phyloP scores from a whole-genome alignment of 2,113 vertebrate species.

The Arizona elegans region DNA sequence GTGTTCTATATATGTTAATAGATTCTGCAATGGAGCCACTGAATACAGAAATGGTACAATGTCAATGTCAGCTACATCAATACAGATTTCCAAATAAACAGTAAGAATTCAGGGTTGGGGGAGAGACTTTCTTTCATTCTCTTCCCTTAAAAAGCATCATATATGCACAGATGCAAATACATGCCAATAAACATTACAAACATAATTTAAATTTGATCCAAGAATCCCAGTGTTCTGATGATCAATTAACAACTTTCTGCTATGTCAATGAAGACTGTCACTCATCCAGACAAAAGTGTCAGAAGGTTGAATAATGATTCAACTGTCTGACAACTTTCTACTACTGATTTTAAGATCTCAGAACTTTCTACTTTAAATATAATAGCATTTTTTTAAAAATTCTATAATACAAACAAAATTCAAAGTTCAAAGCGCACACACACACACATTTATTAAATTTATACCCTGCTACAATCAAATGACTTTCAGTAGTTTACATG shows the following conservation, averaged over 20 bases:
- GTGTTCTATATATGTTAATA: not conserved
- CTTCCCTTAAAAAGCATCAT: not conserved
- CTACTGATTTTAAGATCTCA: not conserved
- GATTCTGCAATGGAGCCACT: not conserved
- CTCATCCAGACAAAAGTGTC: not conserved
- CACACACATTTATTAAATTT: not conserved
- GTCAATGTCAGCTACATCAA: not conserved
- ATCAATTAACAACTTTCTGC: not conserved
- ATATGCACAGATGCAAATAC: not conserved
- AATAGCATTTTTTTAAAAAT: not conserved
- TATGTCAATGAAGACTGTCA: not conserved
- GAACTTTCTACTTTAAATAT: not conserved
- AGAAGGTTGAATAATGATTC: not conserved
- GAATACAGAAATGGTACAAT: not conserved
- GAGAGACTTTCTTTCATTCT: not conserved
- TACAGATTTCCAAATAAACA: not conserved
- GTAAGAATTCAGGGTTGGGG: not conserved
- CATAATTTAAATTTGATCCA: not conserved
- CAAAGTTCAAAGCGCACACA: not conserved
- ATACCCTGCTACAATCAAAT: not conserved
- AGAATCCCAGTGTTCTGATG: not conserved
- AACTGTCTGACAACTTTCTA: not conserved
- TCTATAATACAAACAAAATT: not conserved
- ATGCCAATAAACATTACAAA: not conserved
- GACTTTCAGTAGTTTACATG: not conserved